Base-by-base conservation (phyloP, 2,797 vertebrate species). In the Microtus californicus region DNA sequence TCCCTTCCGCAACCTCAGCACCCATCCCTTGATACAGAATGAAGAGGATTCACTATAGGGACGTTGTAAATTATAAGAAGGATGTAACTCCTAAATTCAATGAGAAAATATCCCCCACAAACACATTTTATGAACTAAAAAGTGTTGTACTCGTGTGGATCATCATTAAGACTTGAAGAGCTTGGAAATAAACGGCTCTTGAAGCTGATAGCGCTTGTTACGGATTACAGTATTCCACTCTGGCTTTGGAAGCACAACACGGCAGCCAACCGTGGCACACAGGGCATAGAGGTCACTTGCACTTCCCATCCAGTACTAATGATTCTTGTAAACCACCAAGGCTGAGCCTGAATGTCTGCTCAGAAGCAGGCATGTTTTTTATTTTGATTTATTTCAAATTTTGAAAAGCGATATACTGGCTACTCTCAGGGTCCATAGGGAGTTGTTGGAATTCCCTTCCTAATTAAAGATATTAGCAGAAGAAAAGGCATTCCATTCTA, bases 81-180 rank as follows among this genome's bases (percentile, higher is more conserved):
- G 11, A 48, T 63, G 59, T 51, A 76, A 80, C 61, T 45, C 56
- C 80, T 95, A 87, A 87, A 89, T 87, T 82, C 88, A 90, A 78
- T 0, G 23, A 94, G 94, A 87, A 59, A 67, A 85, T 78, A 61
- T 83, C 86, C 23, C 48, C 73, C 31, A 54, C 77, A 74, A 63
- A 89, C 51, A 80, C 45, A 61, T 67, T 95, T 93, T 78, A 85
- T 91, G 81, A 91, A 87, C 91, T 80, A 77, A 94, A 87, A 89
- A n/a, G 54, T 63, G 59, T 45, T 81, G 5, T 87, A 19, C 94
- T 89, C 48, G 74, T 56, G 93, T 88, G 45, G 83, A 85, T 86
- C 31, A 77, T 77, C 94, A 56, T 94, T 87, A 91, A 94, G 86
- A 86, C 87, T 95, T 94, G 80, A 97, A 95, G 95, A 90, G 82